These are phyloP conservation scores for Channa striata DNA, from an alignment of 2,797 vertebrate genomes.

Conservation along the genomic window DNA sequence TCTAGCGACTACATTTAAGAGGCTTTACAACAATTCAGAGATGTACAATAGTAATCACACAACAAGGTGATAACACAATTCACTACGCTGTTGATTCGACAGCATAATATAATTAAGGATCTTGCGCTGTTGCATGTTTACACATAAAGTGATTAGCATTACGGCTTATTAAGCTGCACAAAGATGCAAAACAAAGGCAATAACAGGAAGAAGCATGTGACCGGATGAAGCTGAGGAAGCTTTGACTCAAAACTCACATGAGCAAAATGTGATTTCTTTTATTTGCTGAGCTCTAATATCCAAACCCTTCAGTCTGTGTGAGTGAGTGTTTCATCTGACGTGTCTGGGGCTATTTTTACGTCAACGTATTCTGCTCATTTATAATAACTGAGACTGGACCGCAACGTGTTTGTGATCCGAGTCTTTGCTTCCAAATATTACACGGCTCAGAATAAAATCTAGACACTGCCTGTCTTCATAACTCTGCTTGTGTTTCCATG, in stretches of 20 bases:
- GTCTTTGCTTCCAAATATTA: too few species aligned
- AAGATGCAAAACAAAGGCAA: slow-evolving; percentile 1
- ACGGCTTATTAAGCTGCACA: background rate
- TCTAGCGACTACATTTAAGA: background rate
- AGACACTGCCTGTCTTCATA: too few species aligned
- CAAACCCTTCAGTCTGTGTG: background rate
- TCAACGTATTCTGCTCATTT: too few species aligned
- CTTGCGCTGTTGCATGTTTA: background rate
- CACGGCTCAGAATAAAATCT: too few species aligned
- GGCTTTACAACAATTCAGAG: background rate
- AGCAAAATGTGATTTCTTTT: background rate
- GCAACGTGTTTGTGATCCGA: too few species aligned
- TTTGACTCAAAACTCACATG: background rate
- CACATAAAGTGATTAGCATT: background rate
- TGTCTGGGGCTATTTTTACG: too few species aligned
- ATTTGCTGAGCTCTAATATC: too few species aligned
- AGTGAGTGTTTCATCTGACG: background rate
- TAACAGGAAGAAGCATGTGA: background rate
- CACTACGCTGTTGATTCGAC: background rate
- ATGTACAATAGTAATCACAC: background rate
- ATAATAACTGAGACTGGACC: too few species aligned
- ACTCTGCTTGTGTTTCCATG: too few species aligned
- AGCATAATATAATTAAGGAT: too few species aligned
- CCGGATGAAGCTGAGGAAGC: too few species aligned
- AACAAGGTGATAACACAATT: background rate